Base-by-base conservation (phyloP, 2,888 invertebrate species). In the Ophion ventricosus region DNA sequence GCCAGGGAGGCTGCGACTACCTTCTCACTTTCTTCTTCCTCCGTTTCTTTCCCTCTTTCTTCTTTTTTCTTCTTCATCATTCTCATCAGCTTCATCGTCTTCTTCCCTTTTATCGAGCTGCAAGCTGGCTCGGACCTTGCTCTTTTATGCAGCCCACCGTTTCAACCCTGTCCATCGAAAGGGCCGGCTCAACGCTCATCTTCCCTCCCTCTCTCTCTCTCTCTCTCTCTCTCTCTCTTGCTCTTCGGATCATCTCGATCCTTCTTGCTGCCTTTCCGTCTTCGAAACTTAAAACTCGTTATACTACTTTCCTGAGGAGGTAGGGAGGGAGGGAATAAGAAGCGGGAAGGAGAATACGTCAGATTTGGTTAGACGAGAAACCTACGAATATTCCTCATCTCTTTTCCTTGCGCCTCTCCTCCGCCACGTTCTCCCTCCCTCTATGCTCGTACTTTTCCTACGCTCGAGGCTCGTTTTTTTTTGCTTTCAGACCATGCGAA, bases 71-170 rank as follows among this genome's bases (percentile, higher is more conserved):
- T 25, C 66, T 67, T 70, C 61, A 25, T 63, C 25, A 57, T 72
- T 43, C 49, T 66, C 35, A 57, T 76, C 64, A 3, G 25, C 59
- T 56, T 57, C 23, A n/a, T 66, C 40, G 70, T 70, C 57, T 67
- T 67, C 63, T 76, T 11, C 59, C 25, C 64, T 81, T 72, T 26
- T 56, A 57, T 61, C 25, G 69, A 75, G 49, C 26, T 20, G 57
- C 43, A 69, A 83, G 74, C 74, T 74, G 78, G 78, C 78, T 70
- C 69, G 75, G 75, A 43, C 57, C 63, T 74, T 64, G 49, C 70
- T 72, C n/a, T n/a, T 43, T 67, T 66, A 35, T 35, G 57, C 23
- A 59, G 72, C 72, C 57, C 35, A 72, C 57, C 72, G 56, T 56
- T 40, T 72, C 59, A 59, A 35, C 29, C 72, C 35, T 8, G 49